Evolutionary conservation across 2,797 vertebrate species (phyloP), one percentile per base, ranked within the genome.

Genomic region (Lemur catta): DNA sequence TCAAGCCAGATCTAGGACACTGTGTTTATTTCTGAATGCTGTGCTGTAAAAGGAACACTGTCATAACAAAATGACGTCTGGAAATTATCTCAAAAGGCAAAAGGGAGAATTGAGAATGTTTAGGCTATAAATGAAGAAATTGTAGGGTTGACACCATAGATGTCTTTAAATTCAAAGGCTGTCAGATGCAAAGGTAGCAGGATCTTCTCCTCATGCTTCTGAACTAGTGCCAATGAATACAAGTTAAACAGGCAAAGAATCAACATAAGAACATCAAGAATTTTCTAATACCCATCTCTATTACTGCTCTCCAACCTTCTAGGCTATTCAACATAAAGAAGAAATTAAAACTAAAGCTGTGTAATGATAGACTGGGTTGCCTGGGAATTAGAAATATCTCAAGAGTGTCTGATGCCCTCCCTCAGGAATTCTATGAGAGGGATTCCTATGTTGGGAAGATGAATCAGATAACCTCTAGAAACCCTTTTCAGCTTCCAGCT

Each of bases 31-130:
- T 95, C 82, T 91, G 82, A 80, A 75, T 33, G n/a, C 10, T 33
- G 2, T 61, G 33, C 38, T 87, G 10, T 72, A 50, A 82, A 91
- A 89, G 52, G 55, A 82, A 90, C 52, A 24, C 30, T 93, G 85
- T 91, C 85, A 84, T 92, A 92, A 92, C 91, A 95, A 67, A 67
- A 94, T 20, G 72, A 72, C 30, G 59, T 89, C 89, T 96, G 88
- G 46, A 93, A 93, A 86, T 38, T 12, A 61, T 93, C 69, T 84
- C 52, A 93, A 67, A 87, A 74, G 69, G 75, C 59, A 63, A 91
- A 89, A n/a, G 52, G 76, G 30, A 78, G 81, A 91, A 93, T 18
- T 38, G 12, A 22, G 7, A 79, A n/a, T 48, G 24, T 86, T 86
- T 78, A 63, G 11, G 18, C 38, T 79, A 8, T 93, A 65, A 88